Evolutionary conservation across 2,113 vertebrate species (phyloP), one percentile per base, ranked within the genome.

Genomic region (Oncorhynchus keta): DNA sequence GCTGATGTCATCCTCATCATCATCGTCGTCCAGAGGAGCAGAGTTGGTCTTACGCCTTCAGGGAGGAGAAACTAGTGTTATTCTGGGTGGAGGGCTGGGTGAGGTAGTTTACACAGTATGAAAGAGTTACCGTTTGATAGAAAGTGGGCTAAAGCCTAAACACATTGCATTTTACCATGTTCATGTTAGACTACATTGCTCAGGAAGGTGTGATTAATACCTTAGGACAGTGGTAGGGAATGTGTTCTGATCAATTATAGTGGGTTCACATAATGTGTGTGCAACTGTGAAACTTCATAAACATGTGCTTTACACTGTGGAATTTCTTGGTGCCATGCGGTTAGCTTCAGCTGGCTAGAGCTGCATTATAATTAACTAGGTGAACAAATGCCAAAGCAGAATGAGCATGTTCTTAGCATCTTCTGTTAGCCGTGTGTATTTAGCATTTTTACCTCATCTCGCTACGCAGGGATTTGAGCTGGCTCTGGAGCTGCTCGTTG

Each of bases 401-500:
- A 55, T 55, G 51, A 55, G 51, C 16, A 55, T 55, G 51, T 55
- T 55, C 16, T 55, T 16, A 55, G 51, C 51, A 4, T 18, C 51
- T 14, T 55, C 51, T 55, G 51, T 55, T 55, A 55, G 12, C 51
- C 67, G 28, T 61, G 49, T 72, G 39, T 55, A 59, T 76, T 32
- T 59, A 22, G 24, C n/a, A 26, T 8, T 4, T 88, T 74, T 86
- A 99, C 98, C 97, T 95, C 24, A 98, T 90, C 76, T 97, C 95
- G 72, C 91, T 97, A 67, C 93, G 94, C 80, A 96, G 83, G 57
- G 94, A 49, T 16, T 91, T 96, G 83, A 99, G 94, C 86, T 99
- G 97, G 32, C 93, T 94, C 91, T 97, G 96, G 55, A 98, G 91
- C 76, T 98, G 95, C 70, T 99, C 97, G 1, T 97, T 99, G 81